Conservation (phyloP, 1,140 invertebrate genomes). For the Zaprionus vittiger region DNA sequence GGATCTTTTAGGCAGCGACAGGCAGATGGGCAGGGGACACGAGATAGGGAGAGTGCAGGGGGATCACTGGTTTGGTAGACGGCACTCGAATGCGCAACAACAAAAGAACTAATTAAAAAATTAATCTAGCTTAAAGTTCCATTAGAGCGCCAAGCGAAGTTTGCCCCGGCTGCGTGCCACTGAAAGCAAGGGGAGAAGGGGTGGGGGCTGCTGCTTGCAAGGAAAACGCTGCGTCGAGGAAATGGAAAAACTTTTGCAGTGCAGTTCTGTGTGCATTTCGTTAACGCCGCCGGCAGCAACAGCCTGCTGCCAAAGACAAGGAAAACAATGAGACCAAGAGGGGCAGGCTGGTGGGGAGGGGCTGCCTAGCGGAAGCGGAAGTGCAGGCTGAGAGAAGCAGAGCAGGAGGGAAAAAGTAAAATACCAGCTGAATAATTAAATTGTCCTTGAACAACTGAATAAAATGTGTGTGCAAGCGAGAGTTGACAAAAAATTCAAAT, state of each 20-base stretch:
- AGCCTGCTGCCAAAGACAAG: conserved; percentile 69
- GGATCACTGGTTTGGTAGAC: conserved; percentile 30
- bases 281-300: conserved; percentile 52
- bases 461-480: conserved; percentile 28
- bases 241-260: conserved; percentile 80
- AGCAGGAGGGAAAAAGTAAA: background rate
- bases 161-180: conserved; percentile 41
- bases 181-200: conserved; percentile 8
- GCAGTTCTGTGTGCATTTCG: conserved; percentile 60
- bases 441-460: conserved; percentile 78
- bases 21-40: background rate
- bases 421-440: conserved; percentile 79
- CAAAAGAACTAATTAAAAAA: conserved; percentile 83
- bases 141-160: conserved; percentile 81
- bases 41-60: background rate
- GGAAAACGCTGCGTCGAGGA: conserved; percentile 45
- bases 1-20: conserved; percentile 49
- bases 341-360: background rate
- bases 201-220: background rate
- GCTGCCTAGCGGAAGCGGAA: conserved; percentile 47
- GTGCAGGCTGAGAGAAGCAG: conserved; percentile 30
- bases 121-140: conserved; percentile 83
- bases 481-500: conserved; percentile 51
- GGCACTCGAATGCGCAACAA: conserved; percentile 76
- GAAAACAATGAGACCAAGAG: conserved; percentile 59